Evolutionary conservation across 2,113 vertebrate species (phyloP).

Genomic region (Tautogolabrus adspersus): DNA sequence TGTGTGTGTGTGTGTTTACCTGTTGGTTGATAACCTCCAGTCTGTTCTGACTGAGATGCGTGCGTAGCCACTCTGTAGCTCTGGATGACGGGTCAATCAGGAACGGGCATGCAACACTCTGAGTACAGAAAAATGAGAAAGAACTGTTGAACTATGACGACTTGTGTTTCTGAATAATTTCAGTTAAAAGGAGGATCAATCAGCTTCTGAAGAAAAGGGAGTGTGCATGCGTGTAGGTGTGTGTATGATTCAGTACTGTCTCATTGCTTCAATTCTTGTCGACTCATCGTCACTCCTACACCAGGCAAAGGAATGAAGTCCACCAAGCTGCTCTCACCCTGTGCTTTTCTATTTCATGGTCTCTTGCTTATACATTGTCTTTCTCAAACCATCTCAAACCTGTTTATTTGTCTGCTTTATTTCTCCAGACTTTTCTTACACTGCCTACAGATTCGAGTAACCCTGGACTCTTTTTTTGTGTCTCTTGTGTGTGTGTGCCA

Average conservation of each 20-base stretch:
- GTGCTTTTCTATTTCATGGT: constrained; percentile 43
- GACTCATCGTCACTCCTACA: constrained; percentile 17
- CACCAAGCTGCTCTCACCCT: constrained; percentile 30
- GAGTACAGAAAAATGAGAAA: constrained; percentile 16
- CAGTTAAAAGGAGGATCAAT: not conserved
- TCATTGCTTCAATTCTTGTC: constrained; percentile 32
- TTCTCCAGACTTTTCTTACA: not conserved
- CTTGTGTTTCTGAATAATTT: constrained; percentile 8
- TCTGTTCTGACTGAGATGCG: constrained; percentile 90
- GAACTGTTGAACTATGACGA: not conserved
- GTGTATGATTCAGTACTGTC: constrained; percentile 1
- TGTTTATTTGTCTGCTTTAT: constrained; percentile 26
- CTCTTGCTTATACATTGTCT: constrained; percentile 29
- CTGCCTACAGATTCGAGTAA: not conserved
- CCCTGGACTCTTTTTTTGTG: not conserved
- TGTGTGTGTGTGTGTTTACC: constrained; percentile 74
- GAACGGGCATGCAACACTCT: constrained; percentile 95
- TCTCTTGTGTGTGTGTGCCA: not conserved
- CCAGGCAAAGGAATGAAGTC: constrained; percentile 39
- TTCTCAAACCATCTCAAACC: constrained; percentile 15
- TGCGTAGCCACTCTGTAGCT: constrained; percentile 94
- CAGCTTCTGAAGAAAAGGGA: not conserved
- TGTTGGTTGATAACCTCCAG: constrained; percentile 97
- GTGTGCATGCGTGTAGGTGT: constrained; percentile 4
- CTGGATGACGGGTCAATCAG: constrained; percentile 95